Base-by-base conservation (phyloP, 2,888 invertebrate species). In the Caenorhabditis wallacei region DNA sequence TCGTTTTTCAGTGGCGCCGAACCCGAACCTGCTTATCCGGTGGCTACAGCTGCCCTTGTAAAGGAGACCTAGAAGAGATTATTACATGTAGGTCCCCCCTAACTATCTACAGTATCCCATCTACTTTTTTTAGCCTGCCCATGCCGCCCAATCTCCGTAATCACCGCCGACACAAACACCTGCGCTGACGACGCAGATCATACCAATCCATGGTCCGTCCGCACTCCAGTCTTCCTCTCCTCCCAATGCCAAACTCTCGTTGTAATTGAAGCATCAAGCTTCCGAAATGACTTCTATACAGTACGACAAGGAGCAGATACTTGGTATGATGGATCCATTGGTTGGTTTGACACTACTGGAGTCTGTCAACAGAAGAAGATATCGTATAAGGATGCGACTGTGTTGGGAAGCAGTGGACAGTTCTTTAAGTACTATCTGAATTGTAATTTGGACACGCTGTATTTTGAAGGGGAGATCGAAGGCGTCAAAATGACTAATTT, bases 81-180 rank as follows among this genome's bases (percentile, higher is more conserved):
- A 59, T 24, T 51, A 43, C 57, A 5, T 53, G 76, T 76, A 30
- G 43, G 59, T 56, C n/a, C 10, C 10, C 10, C 5, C 10, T 35
- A 7, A 7, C 35, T n/a, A n/a, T n/a, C n/a, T n/a, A n/a, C n/a
- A n/a, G n/a, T n/a, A n/a, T n/a, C n/a, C n/a, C n/a, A n/a, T n/a
- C n/a, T n/a, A n/a, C n/a, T n/a, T n/a, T n/a, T n/a, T 68, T 20
- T 59, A 75, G 75, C 57, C 3, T 75, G 75, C 18, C 75, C 75
- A 1, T 75, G 75, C 48, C 26, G 51, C 5, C 26, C 59, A 3
- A 13, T 75, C 3, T 10, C 20, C 8, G 40, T 68, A 2, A 75
- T 75, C 48, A 68, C 66, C 8, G 20, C 24, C 0, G 20, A 30
- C 1, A 48, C n/a, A 16, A 72, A 63, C 37, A 24, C 59, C 18